Conservation (phyloP, 2,797 vertebrate genomes). For the Nyctibius grandis region DNA sequence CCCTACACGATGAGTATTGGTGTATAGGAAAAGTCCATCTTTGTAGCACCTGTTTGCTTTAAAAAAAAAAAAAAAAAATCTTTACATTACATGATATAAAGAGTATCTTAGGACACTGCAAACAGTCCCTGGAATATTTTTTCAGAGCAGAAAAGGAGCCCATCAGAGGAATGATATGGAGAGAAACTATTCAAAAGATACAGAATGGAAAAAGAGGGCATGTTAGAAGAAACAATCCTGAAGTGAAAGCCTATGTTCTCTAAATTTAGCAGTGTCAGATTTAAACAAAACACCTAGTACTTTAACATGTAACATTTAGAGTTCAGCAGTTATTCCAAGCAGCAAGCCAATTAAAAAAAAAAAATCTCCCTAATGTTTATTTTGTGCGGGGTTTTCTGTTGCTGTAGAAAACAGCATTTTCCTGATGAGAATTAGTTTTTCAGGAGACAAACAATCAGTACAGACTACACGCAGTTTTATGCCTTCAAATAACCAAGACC, state of each 20-base stretch:
- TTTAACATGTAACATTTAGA: background rate
- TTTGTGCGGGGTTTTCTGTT: background rate
- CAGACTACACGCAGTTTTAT: background rate
- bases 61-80: background rate
- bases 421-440: background rate
- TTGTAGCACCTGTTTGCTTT: background rate
- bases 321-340: background rate
- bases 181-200: background rate
- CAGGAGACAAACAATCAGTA: background rate
- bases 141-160: background rate
- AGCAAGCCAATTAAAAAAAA: background rate
- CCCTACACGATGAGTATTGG: background rate
- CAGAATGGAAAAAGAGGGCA: background rate
- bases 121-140: background rate
- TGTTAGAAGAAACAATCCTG: background rate
- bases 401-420: background rate
- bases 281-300: background rate
- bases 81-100: background rate
- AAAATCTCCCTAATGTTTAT: background rate
- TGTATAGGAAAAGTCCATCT: background rate
- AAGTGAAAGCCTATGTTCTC: background rate
- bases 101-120: background rate
- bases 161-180: background rate
- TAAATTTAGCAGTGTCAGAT: background rate
- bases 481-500: background rate